Evolutionary conservation across 2,888 invertebrate genomes (phyloP), one percentile per base, ranked within the genome.

Genomic region (Scaptomyza tumidula): DNA sequence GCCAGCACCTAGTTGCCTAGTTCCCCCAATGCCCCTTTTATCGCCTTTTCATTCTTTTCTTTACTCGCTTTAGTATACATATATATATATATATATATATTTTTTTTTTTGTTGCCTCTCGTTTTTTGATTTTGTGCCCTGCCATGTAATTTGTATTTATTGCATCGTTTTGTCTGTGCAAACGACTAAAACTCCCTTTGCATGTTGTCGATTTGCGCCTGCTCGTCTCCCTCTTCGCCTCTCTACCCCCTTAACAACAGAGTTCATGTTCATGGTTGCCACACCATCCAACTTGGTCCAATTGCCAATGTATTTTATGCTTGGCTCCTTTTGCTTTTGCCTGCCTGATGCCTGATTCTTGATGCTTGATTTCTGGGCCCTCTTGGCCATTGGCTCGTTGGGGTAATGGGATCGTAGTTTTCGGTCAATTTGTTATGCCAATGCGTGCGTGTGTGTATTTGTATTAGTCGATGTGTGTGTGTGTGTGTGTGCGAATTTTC

Each of bases 131-230:
- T 84, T 69, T 86, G 71, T 75, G 81, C 84, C 81, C 65, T 75
- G 86, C 83, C 71, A 82, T 83, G 88, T 85, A 85, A 89, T 90
- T 90, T 90, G 86, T 90, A 90, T 90, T 88, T 89, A 90, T 89
- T 88, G 84, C 87, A 85, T 88, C 90, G 88, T 90, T 90, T 88
- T 87, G 84, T 88, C 88, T 87, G 88, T 83, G 81, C 84, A 88
- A 90, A 85, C 84, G 85, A 78, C 80, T 73, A 82, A 86, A 86
- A 89, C 84, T 86, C 88, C 86, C 80, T 86, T 88, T 89, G 85
- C 88, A 85, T 89, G 89, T 88, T 85, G 83, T 86, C 86, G 86
- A 82, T 82, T 82, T 63, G 71, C 61, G 69, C 44, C 57, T 62
- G 52, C 39, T 48, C 19, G 3, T 27, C 44, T 27, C 29, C 19